Percentiles rank a stretch among this genome's conserved stretches.
phyloP scores from a whole-genome alignment of 2,797 vertebrate species.

The Picus viridis region DNA sequence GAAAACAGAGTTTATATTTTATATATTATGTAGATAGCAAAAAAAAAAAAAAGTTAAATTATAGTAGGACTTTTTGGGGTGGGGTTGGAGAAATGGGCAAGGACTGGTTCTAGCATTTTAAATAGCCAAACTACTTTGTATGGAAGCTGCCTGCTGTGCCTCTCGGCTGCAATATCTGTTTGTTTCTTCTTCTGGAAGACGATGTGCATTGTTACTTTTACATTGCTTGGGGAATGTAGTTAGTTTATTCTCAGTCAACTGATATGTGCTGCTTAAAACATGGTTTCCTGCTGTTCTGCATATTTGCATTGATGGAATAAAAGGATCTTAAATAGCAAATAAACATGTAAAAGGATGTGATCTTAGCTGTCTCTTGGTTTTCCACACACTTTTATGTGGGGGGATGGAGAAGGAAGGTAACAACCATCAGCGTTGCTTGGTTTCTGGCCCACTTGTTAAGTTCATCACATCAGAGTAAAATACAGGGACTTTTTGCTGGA shows the following conservation, averaged over 20 bases:
- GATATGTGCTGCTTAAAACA: constrained; percentile 66
- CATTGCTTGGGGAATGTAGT: constrained; percentile 67
- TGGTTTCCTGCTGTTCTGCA: constrained; percentile 70
- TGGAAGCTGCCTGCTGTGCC: constrained; percentile 42
- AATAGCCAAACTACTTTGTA: constrained; percentile 66
- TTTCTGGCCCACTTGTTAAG: not conserved
- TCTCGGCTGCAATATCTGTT: constrained; percentile 26
- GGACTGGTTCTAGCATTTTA: constrained; percentile 63
- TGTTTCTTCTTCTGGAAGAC: constrained; percentile 58
- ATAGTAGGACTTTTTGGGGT: constrained; percentile 65
- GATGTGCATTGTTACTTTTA: constrained; percentile 56
- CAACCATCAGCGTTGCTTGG: not conserved
- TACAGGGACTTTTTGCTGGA: not conserved
- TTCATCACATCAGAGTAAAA: not conserved
- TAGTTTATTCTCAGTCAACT: constrained; percentile 60
- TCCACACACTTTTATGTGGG: not conserved
- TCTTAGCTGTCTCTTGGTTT: not conserved
- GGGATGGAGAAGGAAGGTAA: not conserved
- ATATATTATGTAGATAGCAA: constrained; percentile 83
- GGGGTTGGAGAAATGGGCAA: constrained; percentile 50
- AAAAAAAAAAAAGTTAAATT: constrained; percentile 77
- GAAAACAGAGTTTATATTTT: constrained; percentile 90
- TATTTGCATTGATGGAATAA: constrained; percentile 66
- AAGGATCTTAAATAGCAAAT: constrained; percentile 73
- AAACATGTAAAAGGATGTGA: constrained; percentile 70